phyloP scores from a whole-genome alignment of 1,140 invertebrate species.

The Magallana gigas region DNA sequence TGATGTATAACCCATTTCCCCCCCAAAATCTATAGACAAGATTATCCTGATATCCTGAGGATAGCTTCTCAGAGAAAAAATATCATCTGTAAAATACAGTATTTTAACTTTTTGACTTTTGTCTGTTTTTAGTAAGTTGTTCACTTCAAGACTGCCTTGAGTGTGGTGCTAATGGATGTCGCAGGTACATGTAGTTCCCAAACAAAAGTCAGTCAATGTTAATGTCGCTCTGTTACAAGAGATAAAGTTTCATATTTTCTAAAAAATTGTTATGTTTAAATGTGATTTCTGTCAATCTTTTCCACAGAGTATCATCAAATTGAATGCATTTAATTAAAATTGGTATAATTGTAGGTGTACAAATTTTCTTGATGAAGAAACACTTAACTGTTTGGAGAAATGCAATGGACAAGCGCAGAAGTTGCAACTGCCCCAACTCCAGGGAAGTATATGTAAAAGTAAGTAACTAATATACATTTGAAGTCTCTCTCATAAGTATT shows the following conservation, averaged over 20 bases:
- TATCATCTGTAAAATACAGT: background rate
- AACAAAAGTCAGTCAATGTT: background rate
- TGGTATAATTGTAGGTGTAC: slow-evolving; percentile 60
- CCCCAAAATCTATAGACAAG: background rate
- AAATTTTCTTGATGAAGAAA: slow-evolving; percentile 64
- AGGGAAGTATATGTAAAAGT: slow-evolving; percentile 67
- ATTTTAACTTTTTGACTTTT: slow-evolving; percentile 37
- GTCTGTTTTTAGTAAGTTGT: slow-evolving; percentile 55
- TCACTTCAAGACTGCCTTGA: slow-evolving; percentile 57
- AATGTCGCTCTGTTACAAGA: too few species aligned
- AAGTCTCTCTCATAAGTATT: too few species aligned
- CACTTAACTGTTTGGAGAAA: slow-evolving; percentile 58
- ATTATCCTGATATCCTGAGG: background rate
- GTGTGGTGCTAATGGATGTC: slow-evolving; percentile 52
- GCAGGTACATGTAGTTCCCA: slow-evolving; percentile 29
- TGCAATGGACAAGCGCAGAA: slow-evolving; percentile 59
- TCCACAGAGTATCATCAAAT: too few species aligned
- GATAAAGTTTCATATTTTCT: too few species aligned
- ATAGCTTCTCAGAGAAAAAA: too few species aligned
- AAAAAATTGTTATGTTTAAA: too few species aligned
- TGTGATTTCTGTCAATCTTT: too few species aligned
- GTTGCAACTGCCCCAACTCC: slow-evolving; percentile 16
- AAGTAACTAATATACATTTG: slow-evolving; percentile 44
- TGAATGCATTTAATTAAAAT: background rate
- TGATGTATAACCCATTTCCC: background rate